Base-by-base conservation (phyloP, 2,888 invertebrate genomes). In the Noctua fimbriata region DNA sequence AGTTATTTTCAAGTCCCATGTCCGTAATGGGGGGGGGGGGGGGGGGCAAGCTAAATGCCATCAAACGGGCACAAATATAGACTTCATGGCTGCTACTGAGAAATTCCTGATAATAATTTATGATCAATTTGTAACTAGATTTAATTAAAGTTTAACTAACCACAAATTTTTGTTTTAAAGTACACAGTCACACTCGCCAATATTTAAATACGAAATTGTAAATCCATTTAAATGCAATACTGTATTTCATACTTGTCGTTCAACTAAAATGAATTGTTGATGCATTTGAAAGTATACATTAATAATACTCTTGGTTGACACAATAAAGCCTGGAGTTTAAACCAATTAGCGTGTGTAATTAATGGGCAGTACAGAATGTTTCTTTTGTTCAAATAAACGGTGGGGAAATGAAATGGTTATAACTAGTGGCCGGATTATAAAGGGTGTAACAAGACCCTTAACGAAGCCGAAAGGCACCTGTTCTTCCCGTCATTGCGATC, bases 271-370 rank as follows among this genome's bases (percentile, higher is more conserved):
- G 1, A 70, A 81, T 76, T 81, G n/a, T 36, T 58, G 28, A 44
- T 67, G 24, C 3, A 70, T 70, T 70, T 69, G n/a, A 32, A 49
- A 28, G 24, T 58, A 24, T 47, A 41, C 47, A 58, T 78, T 69
- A 9, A 16, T 73, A 58, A 58, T 41, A 58, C 41, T 69, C n/a
- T 69, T 44, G 65, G 49, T 49, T 58, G 65, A 55, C 52, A 41
- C 47, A 71, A 74, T 76, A 36, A 71, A 78, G 32, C 36, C 32
- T 32, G 1, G 21, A 21, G 36, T 36, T 65, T 58, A 78, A 78
- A 70, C 71, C 72, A 72, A 78, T 82, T 74, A 78, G 65, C 63
- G 52, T 65, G 28, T 24, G 63, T 69, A 69, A 74, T 74, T 55
- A 76, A 72, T 55, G 32, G 47, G 12, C 24, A n/a, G 9, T 44